Base-by-base conservation (phyloP, 2,113 vertebrate genomes). In the Gorsachius goisagi region DNA sequence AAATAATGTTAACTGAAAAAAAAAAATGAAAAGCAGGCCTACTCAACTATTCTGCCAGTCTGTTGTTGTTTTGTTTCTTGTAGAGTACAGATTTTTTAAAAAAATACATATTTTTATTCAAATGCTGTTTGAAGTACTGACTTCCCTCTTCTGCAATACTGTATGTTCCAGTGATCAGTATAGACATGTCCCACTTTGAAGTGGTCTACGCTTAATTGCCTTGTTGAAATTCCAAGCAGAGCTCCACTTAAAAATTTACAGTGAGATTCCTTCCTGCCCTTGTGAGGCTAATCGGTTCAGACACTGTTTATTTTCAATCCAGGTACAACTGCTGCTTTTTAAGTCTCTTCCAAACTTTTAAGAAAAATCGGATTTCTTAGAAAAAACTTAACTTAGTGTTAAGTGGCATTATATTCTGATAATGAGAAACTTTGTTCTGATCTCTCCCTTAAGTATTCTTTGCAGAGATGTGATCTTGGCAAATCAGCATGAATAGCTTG, bases 201-300 rank as follows among this genome's bases (percentile, higher is more conserved):
- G 94, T 87, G 85, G 82, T 93, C 90, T 94, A 5, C 89, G 69
- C 59, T 95, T 97, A 93, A 96, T 95, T 97, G 78, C 49, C 62
- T 55, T 53, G 28, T 95, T 96, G 69, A 96, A 90, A 96, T 96
- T 97, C 97, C 96, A 88, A 85, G 93, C 92, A 92, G 85, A 90
- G 77, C 74, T 87, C 39, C 63, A 47, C 85, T 96, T 96, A 90
- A 27, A 96, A 96, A 95, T 95, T 96, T 96, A 47, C 60, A n/a
- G 41, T 52, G 85, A 96, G 95, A 93, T 93, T 96, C 71, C 93
- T 93, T 96, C 95, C 84, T 93, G 87, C 96, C 78, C 82, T 96
- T 6, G 5, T 94, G 95, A 96, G 89, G 80, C 86, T 97, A 89
- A 96, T 97, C 4, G 5, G 74, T 97, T 93, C 90, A 89, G 84